phyloP scores from a whole-genome alignment of 2,113 vertebrate genomes.

The Megaptera novaeangliae region DNA sequence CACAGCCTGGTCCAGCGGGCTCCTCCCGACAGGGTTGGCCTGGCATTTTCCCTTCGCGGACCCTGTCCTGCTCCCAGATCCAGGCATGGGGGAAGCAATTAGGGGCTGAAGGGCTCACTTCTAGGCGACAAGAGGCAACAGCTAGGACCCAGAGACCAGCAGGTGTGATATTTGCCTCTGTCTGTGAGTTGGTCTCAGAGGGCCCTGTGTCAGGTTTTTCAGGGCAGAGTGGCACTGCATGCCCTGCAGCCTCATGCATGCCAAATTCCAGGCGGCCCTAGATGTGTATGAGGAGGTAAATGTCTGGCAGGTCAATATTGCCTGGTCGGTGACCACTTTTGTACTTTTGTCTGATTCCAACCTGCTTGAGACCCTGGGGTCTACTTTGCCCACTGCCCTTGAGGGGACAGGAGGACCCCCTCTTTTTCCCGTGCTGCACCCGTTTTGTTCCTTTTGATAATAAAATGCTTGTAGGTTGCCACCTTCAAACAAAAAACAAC shows the following conservation, averaged over 20 bases:
- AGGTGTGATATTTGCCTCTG: constrained; percentile 89
- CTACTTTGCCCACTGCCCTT: no score
- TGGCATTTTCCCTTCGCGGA: background rate
- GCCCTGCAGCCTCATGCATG: constrained; percentile 87
- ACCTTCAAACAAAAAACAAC: background rate
- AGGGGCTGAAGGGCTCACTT: constrained; percentile 83
- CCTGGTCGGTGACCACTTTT: constrained; percentile 86
- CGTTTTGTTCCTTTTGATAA: constrained; percentile 16
- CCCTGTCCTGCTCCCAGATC: background rate
- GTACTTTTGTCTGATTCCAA: constrained; percentile 71
- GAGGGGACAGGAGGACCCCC: background rate
- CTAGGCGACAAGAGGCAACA: constrained; percentile 61
- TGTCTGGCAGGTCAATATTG: constrained; percentile 90
- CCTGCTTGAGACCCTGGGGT: rapidly evolving
- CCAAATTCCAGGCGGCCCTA: constrained; percentile 86
- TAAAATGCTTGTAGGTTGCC: constrained; percentile 27
- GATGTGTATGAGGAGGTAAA: constrained; percentile 91
- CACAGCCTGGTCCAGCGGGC: no score
- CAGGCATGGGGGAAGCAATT: background rate
- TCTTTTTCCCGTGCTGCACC: background rate
- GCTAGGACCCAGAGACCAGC: constrained; percentile 85
- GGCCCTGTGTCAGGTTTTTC: constrained; percentile 79
- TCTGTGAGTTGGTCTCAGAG: constrained; percentile 85
- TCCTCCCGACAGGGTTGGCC: background rate
- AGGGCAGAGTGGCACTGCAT: constrained; percentile 88